phyloP scores from a whole-genome alignment of 2,797 vertebrate genomes.

The Pampus argenteus region DNA sequence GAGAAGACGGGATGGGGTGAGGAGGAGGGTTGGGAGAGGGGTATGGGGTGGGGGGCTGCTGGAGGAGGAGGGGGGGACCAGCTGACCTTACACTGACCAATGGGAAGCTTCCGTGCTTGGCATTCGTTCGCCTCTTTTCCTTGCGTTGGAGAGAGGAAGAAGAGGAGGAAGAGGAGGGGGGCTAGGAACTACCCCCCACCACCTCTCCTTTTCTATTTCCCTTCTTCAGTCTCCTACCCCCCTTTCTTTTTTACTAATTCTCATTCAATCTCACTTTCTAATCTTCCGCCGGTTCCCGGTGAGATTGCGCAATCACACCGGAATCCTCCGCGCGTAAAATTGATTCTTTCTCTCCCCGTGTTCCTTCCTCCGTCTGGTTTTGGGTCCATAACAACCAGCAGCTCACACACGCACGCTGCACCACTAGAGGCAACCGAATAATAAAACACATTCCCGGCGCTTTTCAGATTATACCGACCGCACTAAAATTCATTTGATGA shows the following conservation, averaged over 20 bases:
- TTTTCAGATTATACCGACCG: slow-evolving; percentile 68
- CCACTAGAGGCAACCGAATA: slow-evolving; percentile 61
- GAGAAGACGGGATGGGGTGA: slow-evolving; percentile 81
- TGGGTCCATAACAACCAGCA: slow-evolving; percentile 57
- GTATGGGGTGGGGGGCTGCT: slow-evolving; percentile 72
- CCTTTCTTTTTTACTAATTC: slow-evolving; percentile 55
- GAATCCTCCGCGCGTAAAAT: slow-evolving; percentile 80
- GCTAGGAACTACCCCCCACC: slow-evolving; percentile 10
- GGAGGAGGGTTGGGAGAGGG: slow-evolving; percentile 49
- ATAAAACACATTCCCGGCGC: slow-evolving; percentile 72
- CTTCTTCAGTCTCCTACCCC: slow-evolving; percentile 35
- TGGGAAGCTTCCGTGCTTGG: slow-evolving; percentile 91
- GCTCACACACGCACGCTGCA: slow-evolving; percentile 30
- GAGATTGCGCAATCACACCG: slow-evolving; percentile 79
- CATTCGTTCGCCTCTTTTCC: slow-evolving; percentile 64
- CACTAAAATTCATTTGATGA: slow-evolving; percentile 67
- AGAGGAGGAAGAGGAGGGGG: slow-evolving; percentile 81
- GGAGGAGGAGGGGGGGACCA: slow-evolving; percentile 86
- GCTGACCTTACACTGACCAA: slow-evolving; percentile 97
- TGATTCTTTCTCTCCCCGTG: slow-evolving; percentile 71
- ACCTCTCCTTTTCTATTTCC: slow-evolving; percentile 38
- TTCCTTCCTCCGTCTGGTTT: slow-evolving; percentile 68
- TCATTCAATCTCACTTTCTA: slow-evolving; percentile 67
- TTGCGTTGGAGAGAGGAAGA: slow-evolving; percentile 83
- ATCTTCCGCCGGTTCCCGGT: slow-evolving; percentile 74